Conservation (phyloP, 2,113 vertebrate genomes). For the Rostratula benghalensis region DNA sequence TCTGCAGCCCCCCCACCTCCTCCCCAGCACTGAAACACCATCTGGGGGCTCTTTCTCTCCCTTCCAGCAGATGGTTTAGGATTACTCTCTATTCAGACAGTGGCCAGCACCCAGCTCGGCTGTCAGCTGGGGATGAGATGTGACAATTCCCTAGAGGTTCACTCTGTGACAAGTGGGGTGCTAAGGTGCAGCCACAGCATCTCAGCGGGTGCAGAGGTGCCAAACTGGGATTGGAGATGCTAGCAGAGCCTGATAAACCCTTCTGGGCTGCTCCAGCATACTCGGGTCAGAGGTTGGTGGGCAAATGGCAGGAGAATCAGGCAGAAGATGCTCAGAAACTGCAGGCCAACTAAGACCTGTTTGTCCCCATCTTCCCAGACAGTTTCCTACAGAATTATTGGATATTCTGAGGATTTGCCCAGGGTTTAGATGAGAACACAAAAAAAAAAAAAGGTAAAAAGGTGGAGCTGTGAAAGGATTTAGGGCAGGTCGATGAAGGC, state of each 20-base stretch:
- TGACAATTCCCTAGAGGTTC: neutral
- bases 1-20: neutral
- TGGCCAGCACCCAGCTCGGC: neutral
- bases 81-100: neutral
- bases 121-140: neutral
- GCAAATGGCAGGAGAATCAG: neutral
- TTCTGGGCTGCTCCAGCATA: neutral
- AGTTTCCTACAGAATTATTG: neutral
- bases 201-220: neutral
- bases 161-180: neutral
- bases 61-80: neutral
- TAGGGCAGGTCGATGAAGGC: neutral
- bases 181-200: neutral
- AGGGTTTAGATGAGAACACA: neutral
- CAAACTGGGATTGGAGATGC: neutral
- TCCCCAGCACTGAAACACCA: neutral
- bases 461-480: neutral
- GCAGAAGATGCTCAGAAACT: neutral
- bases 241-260: neutral
- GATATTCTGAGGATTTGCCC: neutral
- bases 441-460: no score
- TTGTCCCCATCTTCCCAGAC: neutral
- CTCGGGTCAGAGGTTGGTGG: neutral
- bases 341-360: neutral
- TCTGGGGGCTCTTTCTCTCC: neutral